Base-by-base conservation (phyloP, 2,888 invertebrate genomes). In the Brenthis daphne region DNA sequence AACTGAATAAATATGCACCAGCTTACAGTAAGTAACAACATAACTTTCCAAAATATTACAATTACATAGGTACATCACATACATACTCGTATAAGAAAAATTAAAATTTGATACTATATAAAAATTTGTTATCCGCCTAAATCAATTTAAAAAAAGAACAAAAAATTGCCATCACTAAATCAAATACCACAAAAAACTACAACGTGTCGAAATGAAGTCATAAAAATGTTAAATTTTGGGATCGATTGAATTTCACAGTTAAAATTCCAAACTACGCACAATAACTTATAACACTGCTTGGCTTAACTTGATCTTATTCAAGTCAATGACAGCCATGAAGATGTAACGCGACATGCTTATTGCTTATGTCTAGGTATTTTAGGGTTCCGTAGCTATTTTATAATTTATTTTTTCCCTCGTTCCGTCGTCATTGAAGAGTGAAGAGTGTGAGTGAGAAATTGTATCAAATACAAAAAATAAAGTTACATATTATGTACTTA, bases 291-390 rank as follows among this genome's bases (percentile, higher is more conserved):
- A 51, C 13, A 29, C 48, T 60, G 43, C 50, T 48, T 29, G 51
- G 56, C 50, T 57, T 61, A 61, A 61, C 51, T 29, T 53, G 48
- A 51, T 57, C 53, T 69, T 61, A 24, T 63, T 56, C 55, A 16
- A 48, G 66, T 29, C 50, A 58, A 20, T 57, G 66, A 61, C 63
- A 63, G 72, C 74, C 53, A 68, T 69, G 63, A 72, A 75, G 74
- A 78, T 80, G 77, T 73, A 74, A 77, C 74, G 77, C 75, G 80
- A 84, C 81, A 80, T 78, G 76, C 78, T 16, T 37, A 33, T 37
- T n/a, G n/a, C n/a, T n/a, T n/a, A n/a, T n/a, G 14, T 20, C 33
- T 53, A 33, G 20, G 37, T 14, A 43, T 63, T 24, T 12, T 14
- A 54, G 63, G 63, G 54, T 63, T 63, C 63, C 12, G 16, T 8